Percentiles rank a stretch among this genome's conserved stretches.
Evolutionary conservation across 1,140 invertebrate species (phyloP).

Genomic region (Eulimnadia texana): DNA sequence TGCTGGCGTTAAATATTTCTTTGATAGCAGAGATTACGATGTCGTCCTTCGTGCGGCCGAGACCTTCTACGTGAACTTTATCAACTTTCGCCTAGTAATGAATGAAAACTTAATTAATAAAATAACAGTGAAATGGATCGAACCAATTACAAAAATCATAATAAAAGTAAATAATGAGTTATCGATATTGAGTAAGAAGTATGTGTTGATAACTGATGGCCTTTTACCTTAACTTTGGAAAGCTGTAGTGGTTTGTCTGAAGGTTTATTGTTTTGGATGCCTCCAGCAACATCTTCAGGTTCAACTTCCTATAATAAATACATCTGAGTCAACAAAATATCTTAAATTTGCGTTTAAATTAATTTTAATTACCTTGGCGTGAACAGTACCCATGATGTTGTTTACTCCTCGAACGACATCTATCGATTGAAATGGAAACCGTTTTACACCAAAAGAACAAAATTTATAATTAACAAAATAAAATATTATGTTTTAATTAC

Average conservation of each 20-base stretch:
- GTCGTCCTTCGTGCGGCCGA: conserved; percentile 68
- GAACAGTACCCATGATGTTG: conserved; percentile 5
- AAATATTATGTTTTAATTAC: no score
- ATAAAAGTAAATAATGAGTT: no score
- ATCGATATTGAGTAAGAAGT: not conserved
- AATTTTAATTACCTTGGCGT: conserved; percentile 12
- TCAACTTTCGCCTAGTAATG: conserved; percentile 65
- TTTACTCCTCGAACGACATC: not conserved
- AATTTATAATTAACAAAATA: not conserved
- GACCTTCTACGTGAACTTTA: conserved; percentile 59
- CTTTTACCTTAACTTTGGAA: not conserved
- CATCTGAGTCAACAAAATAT: no score
- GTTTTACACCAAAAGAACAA: not conserved
- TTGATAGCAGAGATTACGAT: conserved; percentile 53
- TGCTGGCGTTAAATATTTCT: conserved; percentile 51
- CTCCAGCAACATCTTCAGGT: no score
- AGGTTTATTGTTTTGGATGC: no score
- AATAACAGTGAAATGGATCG: no score
- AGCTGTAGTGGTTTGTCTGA: not conserved
- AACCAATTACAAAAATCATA: not conserved
- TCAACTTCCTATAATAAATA: no score
- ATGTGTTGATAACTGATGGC: not conserved
- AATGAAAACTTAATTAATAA: conserved; percentile 20
- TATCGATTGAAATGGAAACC: not conserved
- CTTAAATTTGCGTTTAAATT: no score